phyloP scores from a whole-genome alignment of 2,113 vertebrate species.

The Bubo blakistoni region DNA sequence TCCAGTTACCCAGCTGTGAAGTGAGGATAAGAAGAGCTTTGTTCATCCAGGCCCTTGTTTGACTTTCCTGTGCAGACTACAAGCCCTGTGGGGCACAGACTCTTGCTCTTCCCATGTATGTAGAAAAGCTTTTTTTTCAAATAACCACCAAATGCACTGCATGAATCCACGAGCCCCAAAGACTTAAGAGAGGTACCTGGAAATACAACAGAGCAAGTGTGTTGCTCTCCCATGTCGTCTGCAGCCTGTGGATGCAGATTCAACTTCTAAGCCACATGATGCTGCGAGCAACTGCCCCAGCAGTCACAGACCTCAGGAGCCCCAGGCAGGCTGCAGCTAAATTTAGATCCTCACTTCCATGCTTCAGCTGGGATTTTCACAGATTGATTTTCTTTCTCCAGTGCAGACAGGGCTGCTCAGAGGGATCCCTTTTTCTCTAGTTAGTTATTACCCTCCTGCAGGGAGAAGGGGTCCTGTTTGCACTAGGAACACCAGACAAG shows the following conservation, averaged over 20 bases:
- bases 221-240: background rate
- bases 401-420: background rate
- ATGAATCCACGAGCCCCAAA: background rate
- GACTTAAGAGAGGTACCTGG: background rate
- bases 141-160: background rate
- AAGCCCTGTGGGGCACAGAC: background rate
- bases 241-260: background rate
- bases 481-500: background rate
- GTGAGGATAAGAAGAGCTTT: background rate
- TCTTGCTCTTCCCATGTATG: background rate
- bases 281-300: background rate
- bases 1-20: background rate
- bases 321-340: background rate
- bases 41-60: background rate
- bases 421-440: background rate
- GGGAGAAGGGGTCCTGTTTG: background rate
- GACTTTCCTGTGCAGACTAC: background rate
- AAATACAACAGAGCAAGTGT: background rate
- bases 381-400: background rate
- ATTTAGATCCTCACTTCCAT: background rate
- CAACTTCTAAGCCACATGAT: background rate
- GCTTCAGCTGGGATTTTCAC: background rate
- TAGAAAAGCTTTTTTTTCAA: background rate
- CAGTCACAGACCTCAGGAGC: background rate
- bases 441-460: background rate